phyloP scores from a whole-genome alignment of 2,888 invertebrate genomes.

The Hypolimnas misippus region DNA sequence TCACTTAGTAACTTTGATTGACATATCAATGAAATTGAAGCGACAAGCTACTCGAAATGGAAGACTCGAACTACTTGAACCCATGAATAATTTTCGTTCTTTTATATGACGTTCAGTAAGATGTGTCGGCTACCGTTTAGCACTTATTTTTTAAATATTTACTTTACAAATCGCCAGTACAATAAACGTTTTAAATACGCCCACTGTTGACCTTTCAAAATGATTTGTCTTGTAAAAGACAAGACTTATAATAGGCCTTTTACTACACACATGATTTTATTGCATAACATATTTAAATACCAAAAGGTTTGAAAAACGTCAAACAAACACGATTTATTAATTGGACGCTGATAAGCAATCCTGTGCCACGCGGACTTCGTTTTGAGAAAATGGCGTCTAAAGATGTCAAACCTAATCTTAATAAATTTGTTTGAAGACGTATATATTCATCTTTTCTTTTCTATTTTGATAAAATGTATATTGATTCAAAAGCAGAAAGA shows the following conservation, averaged over 20 bases:
- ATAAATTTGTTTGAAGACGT: too few relatives aligned
- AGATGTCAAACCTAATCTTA: too few relatives aligned
- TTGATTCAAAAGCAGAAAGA: too few relatives aligned
- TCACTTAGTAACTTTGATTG: neutral
- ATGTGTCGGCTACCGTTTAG: conserved; percentile 17
- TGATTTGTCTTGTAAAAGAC: too few relatives aligned
- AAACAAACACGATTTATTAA: too few relatives aligned
- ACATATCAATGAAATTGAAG: conserved; percentile 26
- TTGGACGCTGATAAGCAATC: too few relatives aligned
- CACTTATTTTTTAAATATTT: conserved; percentile 14
- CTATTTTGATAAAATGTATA: too few relatives aligned
- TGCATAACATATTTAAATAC: too few relatives aligned
- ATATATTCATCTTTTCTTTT: too few relatives aligned
- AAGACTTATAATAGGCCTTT: neutral
- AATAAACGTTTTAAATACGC: neutral
- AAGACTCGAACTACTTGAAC: conserved; percentile 2
- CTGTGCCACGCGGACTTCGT: too few relatives aligned
- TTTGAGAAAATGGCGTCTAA: too few relatives aligned
- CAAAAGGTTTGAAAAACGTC: too few relatives aligned
- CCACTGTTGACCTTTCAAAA: neutral
- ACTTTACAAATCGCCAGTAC: conserved; percentile 8
- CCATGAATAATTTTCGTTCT: conserved; percentile 17
- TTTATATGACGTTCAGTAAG: conserved; percentile 10
- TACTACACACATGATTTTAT: neutral
- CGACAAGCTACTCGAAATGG: conserved; percentile 2